Base-by-base conservation (phyloP, 2,113 vertebrate species). In the Amblyopsis rosae region DNA sequence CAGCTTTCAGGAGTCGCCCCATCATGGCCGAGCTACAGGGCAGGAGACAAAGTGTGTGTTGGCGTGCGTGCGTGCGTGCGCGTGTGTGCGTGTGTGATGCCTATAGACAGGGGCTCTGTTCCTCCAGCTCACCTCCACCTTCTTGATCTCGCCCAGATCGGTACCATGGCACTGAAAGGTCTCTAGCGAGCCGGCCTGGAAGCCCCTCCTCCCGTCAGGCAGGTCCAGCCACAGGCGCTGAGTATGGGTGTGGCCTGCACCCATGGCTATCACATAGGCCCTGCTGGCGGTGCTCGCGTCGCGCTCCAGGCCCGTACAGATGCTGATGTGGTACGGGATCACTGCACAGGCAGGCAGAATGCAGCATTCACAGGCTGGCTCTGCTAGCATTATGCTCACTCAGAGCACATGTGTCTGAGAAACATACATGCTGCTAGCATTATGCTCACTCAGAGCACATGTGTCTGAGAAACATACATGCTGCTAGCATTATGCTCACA, bases 1-100 rank as follows among this genome's bases (percentile, higher is more conserved):
- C 96, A 98, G 90, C 98, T 98, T 86, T 99, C 98, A 0, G 98
- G 96, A 9, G 97, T 96, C 26, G 94, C 94, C 0, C 97, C 97
- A 0, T 99, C 96, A 0, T 99, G 98, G 53, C 98, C 97, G 19
- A 99, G 90, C 98, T 99, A 84, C 16, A 70, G 63, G 70, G 47
- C 41, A 26, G 46, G 26, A 56, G 59, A 73, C 59, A 62, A 65
- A 72, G 73, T 57, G 53, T 68, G 41, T 82, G 73, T 73, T 62
- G 69, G 53, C 41, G 54, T 53, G 48, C 45, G 16, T 54, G 50
- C 49, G 50, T 64, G 65, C 1, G 0, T 45, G 62, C 58, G 4
- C 11, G 13, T 61, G 46, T 58, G 19, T 46, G 57, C 35, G 61
- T 63, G 33, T 60, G 53, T 1, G 9, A 1, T 59, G 41, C 46